phyloP scores from a whole-genome alignment of 2,797 vertebrate genomes.

The Sternarchorhynchus goeldii region DNA sequence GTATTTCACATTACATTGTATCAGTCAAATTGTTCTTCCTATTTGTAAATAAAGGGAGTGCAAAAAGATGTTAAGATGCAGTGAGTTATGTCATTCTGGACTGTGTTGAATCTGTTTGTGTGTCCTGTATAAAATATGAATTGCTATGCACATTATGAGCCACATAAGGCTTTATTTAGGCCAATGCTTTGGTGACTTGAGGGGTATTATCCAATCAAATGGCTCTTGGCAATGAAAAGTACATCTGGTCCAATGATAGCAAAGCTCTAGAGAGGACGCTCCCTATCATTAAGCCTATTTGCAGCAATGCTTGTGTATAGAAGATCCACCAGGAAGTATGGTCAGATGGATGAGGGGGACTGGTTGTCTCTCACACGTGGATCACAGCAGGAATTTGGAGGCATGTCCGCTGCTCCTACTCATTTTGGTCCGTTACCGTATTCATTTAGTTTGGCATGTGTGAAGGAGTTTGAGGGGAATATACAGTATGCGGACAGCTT shows the following conservation, averaged over 20 bases:
- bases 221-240: constrained; percentile 34
- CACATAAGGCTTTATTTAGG: constrained; percentile 49
- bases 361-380: constrained; percentile 48
- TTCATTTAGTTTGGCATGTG: constrained; percentile 10
- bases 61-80: background rate
- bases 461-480: background rate
- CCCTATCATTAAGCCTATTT: constrained; percentile 54
- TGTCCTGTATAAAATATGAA: constrained; percentile 17
- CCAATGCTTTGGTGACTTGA: constrained; percentile 44
- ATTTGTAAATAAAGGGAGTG: background rate
- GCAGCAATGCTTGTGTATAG: constrained; percentile 44
- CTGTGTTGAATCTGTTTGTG: constrained; percentile 3
- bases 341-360: constrained; percentile 59
- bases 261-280: constrained; percentile 41
- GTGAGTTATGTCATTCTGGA: constrained; percentile 20
- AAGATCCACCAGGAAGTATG: constrained; percentile 57
- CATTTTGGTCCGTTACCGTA: constrained; percentile 24
- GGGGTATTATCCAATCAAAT: constrained; percentile 45
- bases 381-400: constrained; percentile 54
- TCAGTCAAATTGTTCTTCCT: background rate
- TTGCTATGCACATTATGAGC: constrained; percentile 36
- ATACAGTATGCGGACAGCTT: constrained; percentile 9
- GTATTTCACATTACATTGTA: background rate
- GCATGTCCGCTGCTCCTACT: background rate
- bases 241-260: constrained; percentile 48